These are phyloP conservation scores for Pseudococcus jackbeardsleyi DNA, from an alignment of 2,888 invertebrate species.

Conservation along the genomic window DNA sequence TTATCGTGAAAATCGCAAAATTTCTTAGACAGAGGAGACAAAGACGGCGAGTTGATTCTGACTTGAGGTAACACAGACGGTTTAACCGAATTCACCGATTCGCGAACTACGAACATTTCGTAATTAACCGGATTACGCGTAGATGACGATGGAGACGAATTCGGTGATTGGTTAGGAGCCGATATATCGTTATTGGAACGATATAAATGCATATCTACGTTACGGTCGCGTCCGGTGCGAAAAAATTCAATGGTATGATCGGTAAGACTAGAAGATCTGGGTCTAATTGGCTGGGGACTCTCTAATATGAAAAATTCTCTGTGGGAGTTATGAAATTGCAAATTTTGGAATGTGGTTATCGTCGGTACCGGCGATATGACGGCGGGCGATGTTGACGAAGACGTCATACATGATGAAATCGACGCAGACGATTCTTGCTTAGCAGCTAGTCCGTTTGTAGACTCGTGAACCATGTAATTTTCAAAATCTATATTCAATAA, in stretches of 20 bases:
- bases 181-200: conserved; percentile 55
- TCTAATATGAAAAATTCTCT: conserved; percentile 59
- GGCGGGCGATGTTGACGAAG: conserved; percentile 16
- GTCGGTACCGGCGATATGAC: conserved; percentile 35
- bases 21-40: background rate
- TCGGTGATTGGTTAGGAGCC: conserved; percentile 45
- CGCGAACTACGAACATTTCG: conserved; percentile 70
- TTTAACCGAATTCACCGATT: conserved; percentile 69
- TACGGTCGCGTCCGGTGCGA: conserved; percentile 46
- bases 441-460: conserved; percentile 32
- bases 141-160: conserved; percentile 36
- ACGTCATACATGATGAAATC: background rate
- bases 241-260: conserved; percentile 57
- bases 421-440: conserved; percentile 14
- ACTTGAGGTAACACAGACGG: conserved; percentile 11
- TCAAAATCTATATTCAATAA: conserved; percentile 59
- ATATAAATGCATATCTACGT: conserved; percentile 42
- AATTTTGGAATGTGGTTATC: conserved; percentile 25
- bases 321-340: conserved; percentile 53
- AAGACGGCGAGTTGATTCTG: conserved; percentile 25
- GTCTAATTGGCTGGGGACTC: background rate
- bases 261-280: conserved; percentile 58
- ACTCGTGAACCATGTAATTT: conserved; percentile 61
- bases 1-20: conserved; percentile 23
- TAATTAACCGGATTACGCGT: conserved; percentile 68